Evolutionary conservation across 2,797 vertebrate species (phyloP), one percentile per base, ranked within the genome.

Genomic region (Ctenosaura bakeri): DNA sequence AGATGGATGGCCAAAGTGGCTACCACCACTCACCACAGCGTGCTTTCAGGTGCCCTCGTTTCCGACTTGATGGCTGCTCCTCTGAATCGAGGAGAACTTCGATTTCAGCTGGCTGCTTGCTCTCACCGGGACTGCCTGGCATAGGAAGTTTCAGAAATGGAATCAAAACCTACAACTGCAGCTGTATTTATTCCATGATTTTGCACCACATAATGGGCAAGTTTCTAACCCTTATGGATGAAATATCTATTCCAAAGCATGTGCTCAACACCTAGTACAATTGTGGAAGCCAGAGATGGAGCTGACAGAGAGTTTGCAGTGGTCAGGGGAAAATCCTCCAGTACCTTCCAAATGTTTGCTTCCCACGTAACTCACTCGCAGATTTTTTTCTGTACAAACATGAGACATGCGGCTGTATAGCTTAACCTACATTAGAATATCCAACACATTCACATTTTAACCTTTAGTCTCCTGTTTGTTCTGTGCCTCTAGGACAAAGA

Each of bases 31-130:
- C 86, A 95, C 96, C 95, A 26, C 88, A 88, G 54, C 94, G 95
- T 24, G 94, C 93, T 38, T 94, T 95, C 88, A 88, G 86, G 77
- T 91, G 94, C 56, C 96, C 50, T 3, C 32, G 95, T 83, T 85
- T 94, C 88, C 95, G 91, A 38, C 88, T 94, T 76, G 78, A 0
- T 0, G 90, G 50, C 52, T 79, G 95, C 69, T 97, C 97, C 54
- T 97, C 97, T 0, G 95, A 89, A 79, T 97, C 95, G 0, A 97
- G 93, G 56, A 96, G 94, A 9, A 97, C 96, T 46, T 97, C 97
- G 0, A 97, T 95, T 93, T 97, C 96, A 0, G 96, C 96, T 2
- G 92, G 95, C 77, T 76, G 89, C 24, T 64, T 81, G 16, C 32
- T 74, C 78, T 80, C 16, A 20, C 69, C 3, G 14, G 38, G 42